phyloP scores from a whole-genome alignment of 2,888 invertebrate genomes.

The Podabrus alpinus region DNA sequence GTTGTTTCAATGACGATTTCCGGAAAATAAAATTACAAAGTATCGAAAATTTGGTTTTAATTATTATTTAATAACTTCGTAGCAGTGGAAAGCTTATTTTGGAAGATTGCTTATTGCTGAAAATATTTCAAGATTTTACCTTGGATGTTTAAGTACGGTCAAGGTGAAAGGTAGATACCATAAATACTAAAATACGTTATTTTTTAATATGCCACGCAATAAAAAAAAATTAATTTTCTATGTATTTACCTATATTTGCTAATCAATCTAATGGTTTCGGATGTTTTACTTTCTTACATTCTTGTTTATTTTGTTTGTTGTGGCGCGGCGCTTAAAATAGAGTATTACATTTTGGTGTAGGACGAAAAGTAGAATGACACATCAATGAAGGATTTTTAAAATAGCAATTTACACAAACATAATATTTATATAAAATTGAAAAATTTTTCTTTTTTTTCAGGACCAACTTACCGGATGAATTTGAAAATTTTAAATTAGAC shows the following conservation, averaged over 20 bases:
- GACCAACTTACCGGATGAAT: background rate
- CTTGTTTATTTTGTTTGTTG: background rate
- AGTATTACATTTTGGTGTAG: background rate
- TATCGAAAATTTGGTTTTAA: too few relatives aligned
- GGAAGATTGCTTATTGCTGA: background rate
- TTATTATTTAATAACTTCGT: background rate
- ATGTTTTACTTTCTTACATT: background rate
- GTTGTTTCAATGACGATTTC: too few relatives aligned
- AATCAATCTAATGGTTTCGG: background rate
- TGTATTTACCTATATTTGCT: background rate
- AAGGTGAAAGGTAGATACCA: background rate
- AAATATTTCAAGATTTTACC: background rate
- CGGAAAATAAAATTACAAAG: too few relatives aligned
- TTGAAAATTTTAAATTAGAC: background rate
- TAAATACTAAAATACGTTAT: background rate
- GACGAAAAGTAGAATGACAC: background rate
- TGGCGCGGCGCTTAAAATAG: background rate
- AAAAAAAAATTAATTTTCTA: background rate
- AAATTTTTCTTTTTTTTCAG: background rate
- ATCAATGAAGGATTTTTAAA: background rate
- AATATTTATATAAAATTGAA: background rate
- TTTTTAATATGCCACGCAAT: background rate
- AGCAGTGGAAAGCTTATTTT: background rate
- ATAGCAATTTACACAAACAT: background rate
- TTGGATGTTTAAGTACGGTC: background rate